Conservation (phyloP, 2,797 vertebrate genomes). For the Chaetophractus vellerosus region DNA sequence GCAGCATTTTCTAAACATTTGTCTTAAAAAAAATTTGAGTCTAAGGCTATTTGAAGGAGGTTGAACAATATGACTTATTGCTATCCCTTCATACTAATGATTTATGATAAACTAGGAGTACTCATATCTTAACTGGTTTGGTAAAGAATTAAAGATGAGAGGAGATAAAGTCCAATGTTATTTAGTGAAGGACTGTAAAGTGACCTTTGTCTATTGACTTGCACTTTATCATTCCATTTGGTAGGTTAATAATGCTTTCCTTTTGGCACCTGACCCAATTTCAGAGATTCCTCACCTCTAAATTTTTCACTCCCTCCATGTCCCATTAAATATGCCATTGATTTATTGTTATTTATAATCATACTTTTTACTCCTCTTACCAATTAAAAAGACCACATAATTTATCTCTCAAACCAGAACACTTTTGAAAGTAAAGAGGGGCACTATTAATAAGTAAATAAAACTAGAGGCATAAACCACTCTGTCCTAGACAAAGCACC, state of each 20-base stretch:
- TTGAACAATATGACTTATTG: not conserved
- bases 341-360: conserved; percentile 74
- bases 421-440: not conserved
- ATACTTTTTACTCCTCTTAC: conserved; percentile 54
- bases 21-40: conserved; percentile 23
- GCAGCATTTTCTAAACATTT: not conserved
- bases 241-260: conserved; percentile 7
- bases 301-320: conserved; percentile 46
- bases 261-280: conserved; percentile 52
- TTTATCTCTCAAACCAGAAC: conserved; percentile 50
- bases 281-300: conserved; percentile 49
- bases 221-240: conserved; percentile 18
- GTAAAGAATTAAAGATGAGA: conserved; percentile 53
- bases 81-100: conserved; percentile 8
- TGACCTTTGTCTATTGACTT: not conserved
- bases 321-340: conserved; percentile 72
- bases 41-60: not conserved
- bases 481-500: not conserved
- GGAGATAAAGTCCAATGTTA: not conserved
- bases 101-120: conserved; percentile 12
- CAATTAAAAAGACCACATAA: conserved; percentile 53
- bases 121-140: not conserved
- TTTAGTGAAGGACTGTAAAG: not conserved
- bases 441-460: not conserved
- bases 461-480: not conserved